These are phyloP conservation scores for Miichthys miiuy DNA, from an alignment of 2,797 vertebrate species.

Conservation along the genomic window DNA sequence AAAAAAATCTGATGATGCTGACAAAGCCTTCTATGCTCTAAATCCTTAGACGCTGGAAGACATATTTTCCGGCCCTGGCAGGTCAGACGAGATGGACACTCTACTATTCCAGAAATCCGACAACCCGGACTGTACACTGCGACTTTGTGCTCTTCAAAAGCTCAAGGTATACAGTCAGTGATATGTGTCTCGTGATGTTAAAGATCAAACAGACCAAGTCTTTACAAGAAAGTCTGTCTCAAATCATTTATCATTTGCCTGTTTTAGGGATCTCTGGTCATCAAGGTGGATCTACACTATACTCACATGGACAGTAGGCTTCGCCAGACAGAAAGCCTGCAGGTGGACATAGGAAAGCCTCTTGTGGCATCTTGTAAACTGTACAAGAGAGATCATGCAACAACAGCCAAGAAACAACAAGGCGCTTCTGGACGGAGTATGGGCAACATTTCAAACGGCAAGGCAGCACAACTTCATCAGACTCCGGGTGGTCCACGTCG, in stretches of 20 bases:
- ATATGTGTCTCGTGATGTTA: not conserved
- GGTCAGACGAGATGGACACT: constrained; percentile 82
- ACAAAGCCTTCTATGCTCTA: constrained; percentile 36
- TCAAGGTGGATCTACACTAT: constrained; percentile 87
- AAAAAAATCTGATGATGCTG: constrained; percentile 9
- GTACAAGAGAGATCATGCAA: constrained; percentile 49
- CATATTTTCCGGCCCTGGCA: constrained; percentile 72
- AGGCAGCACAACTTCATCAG: constrained; percentile 35
- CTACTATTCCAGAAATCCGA: constrained; percentile 77
- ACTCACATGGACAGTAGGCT: constrained; percentile 76
- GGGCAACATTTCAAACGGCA: constrained; percentile 31
- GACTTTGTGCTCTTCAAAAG: constrained; percentile 88
- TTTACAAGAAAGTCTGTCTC: not conserved
- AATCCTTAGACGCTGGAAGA: constrained; percentile 77
- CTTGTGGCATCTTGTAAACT: constrained; percentile 84
- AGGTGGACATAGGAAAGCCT: constrained; percentile 82
- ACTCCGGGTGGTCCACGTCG: constrained; percentile 41
- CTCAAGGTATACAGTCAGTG: constrained; percentile 81
- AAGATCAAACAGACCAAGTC: not conserved
- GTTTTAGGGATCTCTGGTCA: constrained; percentile 78
- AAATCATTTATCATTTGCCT: not conserved
- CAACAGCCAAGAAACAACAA: constrained; percentile 27
- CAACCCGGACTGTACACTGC: constrained; percentile 81
- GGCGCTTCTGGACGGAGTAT: constrained; percentile 43
- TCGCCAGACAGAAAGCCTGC: constrained; percentile 82